These are phyloP conservation scores for Vireo altiloquus DNA, from an alignment of 2,113 vertebrate genomes.

Conservation along the genomic window DNA sequence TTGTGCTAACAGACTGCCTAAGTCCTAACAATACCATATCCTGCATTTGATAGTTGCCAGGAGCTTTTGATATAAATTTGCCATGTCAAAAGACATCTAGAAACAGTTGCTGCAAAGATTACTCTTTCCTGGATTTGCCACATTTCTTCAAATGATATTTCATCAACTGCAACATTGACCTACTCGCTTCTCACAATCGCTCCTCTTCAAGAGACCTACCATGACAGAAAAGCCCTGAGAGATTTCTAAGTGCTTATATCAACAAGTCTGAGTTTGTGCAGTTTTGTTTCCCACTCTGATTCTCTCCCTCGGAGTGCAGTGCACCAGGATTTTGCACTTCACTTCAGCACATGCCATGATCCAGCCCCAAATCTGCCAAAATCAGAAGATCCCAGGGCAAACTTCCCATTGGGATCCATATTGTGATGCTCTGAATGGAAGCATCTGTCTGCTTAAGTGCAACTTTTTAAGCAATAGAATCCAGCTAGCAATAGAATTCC, in stretches of 20 bases:
- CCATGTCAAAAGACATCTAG: neutral
- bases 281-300: neutral
- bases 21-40: neutral
- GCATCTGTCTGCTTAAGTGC: neutral
- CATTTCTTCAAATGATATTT: neutral
- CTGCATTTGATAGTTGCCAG: neutral
- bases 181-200: neutral
- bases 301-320: neutral
- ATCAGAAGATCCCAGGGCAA: neutral
- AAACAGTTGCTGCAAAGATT: neutral
- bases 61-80: neutral
- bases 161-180: neutral
- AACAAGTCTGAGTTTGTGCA: neutral
- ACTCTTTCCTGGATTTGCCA: neutral
- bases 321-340: neutral
- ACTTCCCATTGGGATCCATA: fast-evolving
- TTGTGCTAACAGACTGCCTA: neutral
- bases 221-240: neutral
- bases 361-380: neutral
- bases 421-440: neutral
- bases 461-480: neutral
- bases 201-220: neutral
- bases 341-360: fast-evolving
- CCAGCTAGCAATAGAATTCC: neutral
- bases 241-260: neutral